phyloP scores from a whole-genome alignment of 2,888 invertebrate genomes.

The Halictus quadricinctus region DNA sequence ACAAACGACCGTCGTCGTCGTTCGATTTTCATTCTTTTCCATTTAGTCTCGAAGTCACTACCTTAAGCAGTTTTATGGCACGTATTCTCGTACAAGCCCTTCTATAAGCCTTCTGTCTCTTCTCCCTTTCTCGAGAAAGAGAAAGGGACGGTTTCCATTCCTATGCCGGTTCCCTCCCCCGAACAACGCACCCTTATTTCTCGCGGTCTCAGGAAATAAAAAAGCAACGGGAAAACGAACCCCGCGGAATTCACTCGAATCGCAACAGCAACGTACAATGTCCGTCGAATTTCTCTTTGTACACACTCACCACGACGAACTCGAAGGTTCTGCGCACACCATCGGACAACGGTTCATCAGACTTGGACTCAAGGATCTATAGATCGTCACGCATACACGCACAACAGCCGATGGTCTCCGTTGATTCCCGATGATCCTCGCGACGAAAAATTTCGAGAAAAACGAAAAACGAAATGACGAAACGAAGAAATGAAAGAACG shows the following conservation, averaged over 20 bases:
- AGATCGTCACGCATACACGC: conserved; percentile 43
- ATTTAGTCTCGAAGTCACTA: conserved; percentile 56
- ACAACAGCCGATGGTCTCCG: conserved; percentile 43
- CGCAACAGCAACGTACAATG: conserved; percentile 40
- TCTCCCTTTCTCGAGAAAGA: not conserved
- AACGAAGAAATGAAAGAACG: too few relatives aligned
- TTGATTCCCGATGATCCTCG: conserved; percentile 44
- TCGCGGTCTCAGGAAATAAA: not conserved
- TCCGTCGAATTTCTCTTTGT: conserved; percentile 15
- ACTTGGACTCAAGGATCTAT: conserved; percentile 58
- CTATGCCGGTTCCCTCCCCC: not conserved
- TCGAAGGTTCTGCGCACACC: conserved; percentile 37
- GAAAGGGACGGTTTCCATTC: not conserved
- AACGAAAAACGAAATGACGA: not conserved
- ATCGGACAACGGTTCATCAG: conserved; percentile 53
- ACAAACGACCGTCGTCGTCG: conserved; percentile 64
- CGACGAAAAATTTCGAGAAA: not conserved
- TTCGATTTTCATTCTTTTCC: conserved; percentile 45
- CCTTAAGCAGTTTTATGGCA: conserved; percentile 75
- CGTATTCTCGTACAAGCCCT: conserved; percentile 71
- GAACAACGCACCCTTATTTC: too few relatives aligned
- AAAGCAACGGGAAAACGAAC: conserved; percentile 34
- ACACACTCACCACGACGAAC: conserved; percentile 40
- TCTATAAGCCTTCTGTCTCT: not conserved
- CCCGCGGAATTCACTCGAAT: conserved; percentile 48